Evolutionary conservation across 2,113 vertebrate species (phyloP).

Genomic region (Myotis davidii): DNA sequence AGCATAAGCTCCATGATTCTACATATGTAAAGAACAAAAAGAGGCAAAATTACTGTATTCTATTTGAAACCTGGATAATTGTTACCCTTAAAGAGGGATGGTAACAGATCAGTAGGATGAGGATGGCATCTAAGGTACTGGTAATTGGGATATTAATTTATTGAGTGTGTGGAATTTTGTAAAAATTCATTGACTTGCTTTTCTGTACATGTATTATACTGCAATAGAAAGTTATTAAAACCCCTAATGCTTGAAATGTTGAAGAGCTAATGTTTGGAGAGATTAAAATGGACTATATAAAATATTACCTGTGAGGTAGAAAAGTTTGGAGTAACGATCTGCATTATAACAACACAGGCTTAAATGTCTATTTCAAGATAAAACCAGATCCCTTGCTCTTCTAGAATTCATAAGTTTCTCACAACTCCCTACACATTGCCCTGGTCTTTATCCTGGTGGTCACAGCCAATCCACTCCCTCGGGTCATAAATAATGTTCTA

Average conservation of each 20-base stretch:
- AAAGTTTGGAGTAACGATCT: conserved; percentile 48
- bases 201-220: conserved; percentile 49
- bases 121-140: neutral
- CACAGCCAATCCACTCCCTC: neutral
- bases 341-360: conserved; percentile 19
- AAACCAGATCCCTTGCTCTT: neutral
- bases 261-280: conserved; percentile 65
- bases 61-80: neutral
- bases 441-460: neutral
- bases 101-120: neutral
- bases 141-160: neutral
- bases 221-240: conserved; percentile 54
- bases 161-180: conserved; percentile 15
- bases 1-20: neutral
- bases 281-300: conserved; percentile 62
- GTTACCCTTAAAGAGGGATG: neutral
- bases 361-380: conserved; percentile 48
- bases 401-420: neutral
- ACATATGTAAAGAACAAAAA: neutral
- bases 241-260: conserved; percentile 45
- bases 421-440: neutral
- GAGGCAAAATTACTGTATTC: neutral
- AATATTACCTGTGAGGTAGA: conserved; percentile 60
- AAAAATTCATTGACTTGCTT: conserved; percentile 69
- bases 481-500: neutral